Conservation (phyloP, 2,113 vertebrate species). For the Prochilodus magdalenae region DNA sequence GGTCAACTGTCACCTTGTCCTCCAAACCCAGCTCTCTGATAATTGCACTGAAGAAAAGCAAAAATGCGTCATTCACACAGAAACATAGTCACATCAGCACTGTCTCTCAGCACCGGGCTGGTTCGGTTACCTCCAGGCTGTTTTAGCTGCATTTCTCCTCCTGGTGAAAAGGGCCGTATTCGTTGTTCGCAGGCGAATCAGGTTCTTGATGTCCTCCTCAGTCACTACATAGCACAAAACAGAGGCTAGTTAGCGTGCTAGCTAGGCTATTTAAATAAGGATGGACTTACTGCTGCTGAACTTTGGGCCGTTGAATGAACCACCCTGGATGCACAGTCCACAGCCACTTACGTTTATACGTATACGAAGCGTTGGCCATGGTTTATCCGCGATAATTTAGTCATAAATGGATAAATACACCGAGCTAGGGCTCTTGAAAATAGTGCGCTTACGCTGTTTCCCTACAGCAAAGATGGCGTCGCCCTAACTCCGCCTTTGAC, state of each 20-base stretch:
- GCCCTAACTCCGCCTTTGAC: conserved; percentile 28
- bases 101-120: neutral
- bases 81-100: neutral
- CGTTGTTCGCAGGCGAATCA: conserved; percentile 75
- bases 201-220: conserved; percentile 75
- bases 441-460: conserved; percentile 46
- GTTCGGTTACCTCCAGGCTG: conserved; percentile 73
- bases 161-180: conserved; percentile 76
- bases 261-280: neutral
- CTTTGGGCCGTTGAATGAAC: neutral
- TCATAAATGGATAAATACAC: conserved; percentile 41
- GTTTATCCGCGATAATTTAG: conserved; percentile 37
- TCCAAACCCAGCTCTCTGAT: conserved; percentile 75
- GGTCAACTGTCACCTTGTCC: conserved; percentile 76
- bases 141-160: conserved; percentile 77
- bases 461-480: conserved; percentile 42
- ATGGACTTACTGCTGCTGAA: neutral
- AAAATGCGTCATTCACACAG: neutral
- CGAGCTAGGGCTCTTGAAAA: conserved; percentile 57
- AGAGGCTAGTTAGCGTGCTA: conserved; percentile 36
- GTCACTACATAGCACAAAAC: conserved; percentile 66
- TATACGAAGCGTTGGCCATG: conserved; percentile 47
- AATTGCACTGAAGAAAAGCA: conserved; percentile 67
- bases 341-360: conserved; percentile 57
- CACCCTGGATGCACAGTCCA: neutral